Percentiles rank a stretch among this genome's conserved stretches.
Conservation (phyloP, 2,888 invertebrate genomes). For the Acronicta alni region DNA sequence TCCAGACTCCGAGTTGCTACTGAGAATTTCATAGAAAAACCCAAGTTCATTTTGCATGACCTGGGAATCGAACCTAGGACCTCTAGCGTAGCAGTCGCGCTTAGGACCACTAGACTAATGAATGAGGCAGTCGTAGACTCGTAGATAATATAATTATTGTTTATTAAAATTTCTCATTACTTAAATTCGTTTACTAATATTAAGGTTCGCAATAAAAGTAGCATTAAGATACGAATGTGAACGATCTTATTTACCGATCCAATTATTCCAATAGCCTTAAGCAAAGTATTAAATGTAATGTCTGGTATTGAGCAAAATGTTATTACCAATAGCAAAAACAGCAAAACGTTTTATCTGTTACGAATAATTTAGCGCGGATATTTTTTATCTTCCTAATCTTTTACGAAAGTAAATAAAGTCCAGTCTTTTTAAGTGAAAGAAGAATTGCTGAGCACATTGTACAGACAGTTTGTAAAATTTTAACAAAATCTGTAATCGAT, state of each 20-base stretch:
- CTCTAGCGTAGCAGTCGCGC: no score
- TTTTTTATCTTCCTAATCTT: slow-evolving; percentile 24
- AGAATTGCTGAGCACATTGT: slow-evolving; percentile 34
- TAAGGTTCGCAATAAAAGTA: slow-evolving; percentile 22
- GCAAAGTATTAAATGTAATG: slow-evolving; percentile 37
- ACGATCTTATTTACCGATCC: slow-evolving; percentile 21
- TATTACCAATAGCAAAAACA: slow-evolving; percentile 29
- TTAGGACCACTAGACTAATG: no score
- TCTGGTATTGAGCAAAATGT: slow-evolving; percentile 33
- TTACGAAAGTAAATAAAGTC: slow-evolving; percentile 35
- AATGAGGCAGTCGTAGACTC: no score
- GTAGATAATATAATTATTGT: no score
- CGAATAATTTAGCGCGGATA: slow-evolving; percentile 12
- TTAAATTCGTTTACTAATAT: slow-evolving; percentile 8
- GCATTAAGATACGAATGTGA: slow-evolving; percentile 29
- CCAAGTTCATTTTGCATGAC: no score
- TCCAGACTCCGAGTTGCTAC: no score
- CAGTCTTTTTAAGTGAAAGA: slow-evolving; percentile 44
- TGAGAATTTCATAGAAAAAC: no score
- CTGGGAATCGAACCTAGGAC: no score
- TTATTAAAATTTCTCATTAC: no score
- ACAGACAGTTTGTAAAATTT: slow-evolving; percentile 51
- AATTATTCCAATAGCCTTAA: slow-evolving; percentile 40
- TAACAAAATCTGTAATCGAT: slow-evolving; percentile 48
- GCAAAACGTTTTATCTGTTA: slow-evolving; percentile 25